phyloP scores from a whole-genome alignment of 2,888 invertebrate genomes.

The Cybosia mesomella region DNA sequence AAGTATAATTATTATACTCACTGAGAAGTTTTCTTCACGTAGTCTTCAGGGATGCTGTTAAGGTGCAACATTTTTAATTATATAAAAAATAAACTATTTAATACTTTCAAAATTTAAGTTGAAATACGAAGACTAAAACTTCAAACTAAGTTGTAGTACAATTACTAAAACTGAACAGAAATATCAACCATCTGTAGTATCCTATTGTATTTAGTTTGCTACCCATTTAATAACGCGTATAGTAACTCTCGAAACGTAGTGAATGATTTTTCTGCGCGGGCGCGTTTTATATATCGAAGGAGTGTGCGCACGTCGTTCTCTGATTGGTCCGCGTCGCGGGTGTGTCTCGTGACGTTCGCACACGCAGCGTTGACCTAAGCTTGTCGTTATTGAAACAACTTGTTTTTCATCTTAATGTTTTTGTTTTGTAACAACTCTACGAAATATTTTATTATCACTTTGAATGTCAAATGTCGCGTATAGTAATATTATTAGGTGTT shows the following conservation, averaged over 20 bases:
- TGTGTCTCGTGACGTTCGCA: slow-evolving; percentile 70
- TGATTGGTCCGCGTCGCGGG: slow-evolving; percentile 81
- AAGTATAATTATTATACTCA: too few species aligned
- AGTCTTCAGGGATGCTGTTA: slow-evolving; percentile 76
- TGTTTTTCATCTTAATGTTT: slow-evolving; percentile 42
- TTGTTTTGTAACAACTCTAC: slow-evolving; percentile 54
- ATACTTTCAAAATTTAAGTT: slow-evolving; percentile 42
- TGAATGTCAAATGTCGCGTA: slow-evolving; percentile 34
- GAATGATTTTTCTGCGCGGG: slow-evolving; percentile 55
- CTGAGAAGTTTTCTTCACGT: slow-evolving; percentile 76
- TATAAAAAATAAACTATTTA: slow-evolving; percentile 56
- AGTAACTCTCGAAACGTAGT: slow-evolving; percentile 41
- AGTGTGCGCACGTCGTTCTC: slow-evolving; percentile 64
- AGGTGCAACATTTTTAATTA: slow-evolving; percentile 76
- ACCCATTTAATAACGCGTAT: slow-evolving; percentile 79
- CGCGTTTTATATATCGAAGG: slow-evolving; percentile 72
- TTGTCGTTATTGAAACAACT: slow-evolving; percentile 34
- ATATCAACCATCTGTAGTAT: slow-evolving; percentile 85
- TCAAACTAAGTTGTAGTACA: slow-evolving; percentile 69
- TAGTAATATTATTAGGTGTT: slow-evolving; percentile 8
- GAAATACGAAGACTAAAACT: slow-evolving; percentile 26
- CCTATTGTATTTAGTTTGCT: slow-evolving; percentile 77
- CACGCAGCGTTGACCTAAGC: slow-evolving; percentile 33
- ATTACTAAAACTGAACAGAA: slow-evolving; percentile 86
- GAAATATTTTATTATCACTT: slow-evolving; percentile 22